These are phyloP conservation scores for Pseudomyrmex sp. DNA, from an alignment of 1,140 invertebrate genomes.

Conservation along the genomic window DNA sequence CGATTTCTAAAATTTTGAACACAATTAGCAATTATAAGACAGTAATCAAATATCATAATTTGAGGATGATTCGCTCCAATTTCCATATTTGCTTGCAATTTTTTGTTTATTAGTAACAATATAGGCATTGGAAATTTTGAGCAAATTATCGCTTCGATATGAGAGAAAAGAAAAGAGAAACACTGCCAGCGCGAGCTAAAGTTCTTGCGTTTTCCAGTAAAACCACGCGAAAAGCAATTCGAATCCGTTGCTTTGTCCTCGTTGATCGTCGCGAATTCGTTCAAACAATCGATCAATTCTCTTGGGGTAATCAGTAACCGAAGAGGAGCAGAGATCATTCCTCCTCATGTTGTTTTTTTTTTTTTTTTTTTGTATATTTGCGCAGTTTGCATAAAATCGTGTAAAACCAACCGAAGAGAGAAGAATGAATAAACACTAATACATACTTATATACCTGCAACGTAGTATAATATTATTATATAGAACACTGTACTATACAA, in stretches of 20 bases:
- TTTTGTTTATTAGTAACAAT: background rate
- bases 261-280: background rate
- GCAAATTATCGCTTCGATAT: background rate
- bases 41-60: background rate
- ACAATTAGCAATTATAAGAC: background rate
- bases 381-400: slow-evolving; percentile 34
- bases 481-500: too few species aligned
- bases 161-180: slow-evolving; percentile 19
- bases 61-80: too few species aligned
- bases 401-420: background rate
- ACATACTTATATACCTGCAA: background rate
- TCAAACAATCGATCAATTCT: background rate
- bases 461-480: background rate
- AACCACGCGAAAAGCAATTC: background rate
- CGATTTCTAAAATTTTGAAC: background rate
- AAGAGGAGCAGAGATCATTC: slow-evolving; percentile 28
- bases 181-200: slow-evolving; percentile 67
- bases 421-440: background rate
- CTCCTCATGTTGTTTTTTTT: background rate
- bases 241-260: slow-evolving; percentile 37
- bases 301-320: slow-evolving; percentile 46
- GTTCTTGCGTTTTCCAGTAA: slow-evolving; percentile 30
- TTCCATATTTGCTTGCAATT: background rate
- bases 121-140: background rate
- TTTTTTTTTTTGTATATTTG: slow-evolving; percentile 2